phyloP scores from a whole-genome alignment of 1,140 invertebrate genomes.

The Drosophila mauritiana region DNA sequence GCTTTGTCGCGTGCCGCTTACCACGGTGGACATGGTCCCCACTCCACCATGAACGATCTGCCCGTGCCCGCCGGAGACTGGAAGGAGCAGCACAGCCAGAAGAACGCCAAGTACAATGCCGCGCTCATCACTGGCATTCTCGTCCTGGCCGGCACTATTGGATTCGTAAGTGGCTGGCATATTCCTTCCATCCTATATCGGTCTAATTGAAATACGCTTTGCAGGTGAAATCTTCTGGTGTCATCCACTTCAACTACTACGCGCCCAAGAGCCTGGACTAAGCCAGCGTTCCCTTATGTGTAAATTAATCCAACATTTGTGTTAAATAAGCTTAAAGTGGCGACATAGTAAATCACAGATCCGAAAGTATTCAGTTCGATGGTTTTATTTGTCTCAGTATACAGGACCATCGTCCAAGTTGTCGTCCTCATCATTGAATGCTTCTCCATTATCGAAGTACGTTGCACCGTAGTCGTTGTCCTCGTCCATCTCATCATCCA shows the following conservation, averaged over 20 bases:
- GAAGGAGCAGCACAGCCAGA: constrained; percentile 88
- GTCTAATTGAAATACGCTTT: not conserved
- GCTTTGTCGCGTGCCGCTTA: constrained; percentile 79
- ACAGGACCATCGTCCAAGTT: constrained; percentile 92
- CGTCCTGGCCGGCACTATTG: constrained; percentile 86
- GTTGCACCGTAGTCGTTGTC: constrained; percentile 92
- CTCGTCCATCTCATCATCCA: constrained; percentile 89
- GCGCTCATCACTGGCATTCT: constrained; percentile 87
- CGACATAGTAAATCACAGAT: constrained; percentile 72
- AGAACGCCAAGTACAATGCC: constrained; percentile 89
- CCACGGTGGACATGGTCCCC: constrained; percentile 61
- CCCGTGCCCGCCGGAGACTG: constrained; percentile 90
- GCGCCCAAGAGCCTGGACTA: constrained; percentile 86
- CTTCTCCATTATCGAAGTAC: constrained; percentile 95
- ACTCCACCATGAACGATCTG: constrained; percentile 89
- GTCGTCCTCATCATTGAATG: constrained; percentile 94
- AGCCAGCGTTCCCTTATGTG: constrained; percentile 43
- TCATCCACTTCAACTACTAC: constrained; percentile 87
- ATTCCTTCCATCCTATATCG: not conserved
- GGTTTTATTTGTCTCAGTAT: constrained; percentile 85
- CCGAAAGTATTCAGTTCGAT: constrained; percentile 32
- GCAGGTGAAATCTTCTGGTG: constrained; percentile 86
- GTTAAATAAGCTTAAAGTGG: constrained; percentile 81
- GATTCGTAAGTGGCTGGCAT: constrained; percentile 86
- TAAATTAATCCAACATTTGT: constrained; percentile 66